These are phyloP conservation scores for Myotis brandtii DNA, from an alignment of 2,113 vertebrate genomes.

Conservation along the genomic window DNA sequence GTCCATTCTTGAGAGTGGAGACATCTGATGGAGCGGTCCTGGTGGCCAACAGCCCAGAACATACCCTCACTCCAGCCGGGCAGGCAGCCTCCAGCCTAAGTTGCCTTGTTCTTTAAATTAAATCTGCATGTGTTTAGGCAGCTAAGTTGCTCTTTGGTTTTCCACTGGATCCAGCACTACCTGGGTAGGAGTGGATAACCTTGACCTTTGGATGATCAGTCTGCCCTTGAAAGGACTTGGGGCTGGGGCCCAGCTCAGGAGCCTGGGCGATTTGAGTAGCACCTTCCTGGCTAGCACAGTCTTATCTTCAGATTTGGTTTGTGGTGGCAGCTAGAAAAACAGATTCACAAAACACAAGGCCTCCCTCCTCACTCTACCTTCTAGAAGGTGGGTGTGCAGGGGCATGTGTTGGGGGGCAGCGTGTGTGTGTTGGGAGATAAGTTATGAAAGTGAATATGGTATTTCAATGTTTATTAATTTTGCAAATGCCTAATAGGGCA, in stretches of 20 bases:
- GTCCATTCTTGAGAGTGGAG: not conserved
- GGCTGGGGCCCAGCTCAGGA: no score
- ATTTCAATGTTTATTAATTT: not conserved
- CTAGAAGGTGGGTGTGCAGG: not conserved
- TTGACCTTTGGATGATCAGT: not conserved
- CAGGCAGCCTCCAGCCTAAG: not conserved
- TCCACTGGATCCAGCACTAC: not conserved
- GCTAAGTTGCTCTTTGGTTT: not conserved
- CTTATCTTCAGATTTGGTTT: not conserved
- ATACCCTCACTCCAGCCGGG: not conserved
- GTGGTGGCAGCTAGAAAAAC: not conserved
- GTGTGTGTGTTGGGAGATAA: not conserved
- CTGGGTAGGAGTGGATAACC: no score
- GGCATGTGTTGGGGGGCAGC: no score
- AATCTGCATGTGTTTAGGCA: not conserved
- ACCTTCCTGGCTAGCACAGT: not conserved
- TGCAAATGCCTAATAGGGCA: not conserved
- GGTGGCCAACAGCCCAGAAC: accelerated
- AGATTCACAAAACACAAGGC: not conserved
- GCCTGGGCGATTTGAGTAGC: not conserved
- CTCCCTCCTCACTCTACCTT: not conserved
- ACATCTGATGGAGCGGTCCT: not conserved
- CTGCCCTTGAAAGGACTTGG: not conserved
- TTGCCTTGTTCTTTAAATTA: not conserved
- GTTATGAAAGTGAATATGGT: not conserved